Evolutionary conservation across 1,140 invertebrate genomes (phyloP), one percentile per base, ranked within the genome.

Genomic region (Listronotus oregonensis): DNA sequence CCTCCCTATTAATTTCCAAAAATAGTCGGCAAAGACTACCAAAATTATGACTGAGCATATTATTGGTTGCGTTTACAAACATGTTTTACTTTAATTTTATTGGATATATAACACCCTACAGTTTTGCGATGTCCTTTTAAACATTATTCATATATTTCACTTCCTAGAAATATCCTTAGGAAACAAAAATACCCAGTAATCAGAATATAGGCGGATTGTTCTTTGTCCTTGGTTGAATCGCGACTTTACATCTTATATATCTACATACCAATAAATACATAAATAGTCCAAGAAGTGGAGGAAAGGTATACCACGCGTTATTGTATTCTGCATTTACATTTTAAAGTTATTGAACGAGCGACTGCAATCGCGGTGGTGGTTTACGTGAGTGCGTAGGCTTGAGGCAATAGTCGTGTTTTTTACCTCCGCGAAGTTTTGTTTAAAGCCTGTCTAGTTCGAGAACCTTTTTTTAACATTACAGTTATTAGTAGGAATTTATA

Each of bases 391-490:
- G 8, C 15, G 15, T 47, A 18, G 44, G 44, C 14, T 34, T 12
- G 12, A 27, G 12, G 15, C 50, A 52, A 52, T 52, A 52, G 50
- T 52, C 50, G 50, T 21, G 50, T 10, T 14, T 32, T 52, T 34
- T 15, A 14, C 10, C 18, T 11, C 6, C 32, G 32, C 50, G 27
- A 52, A 52, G 32, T 52, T 52, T 34, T 52, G 50, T 4, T 18
- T 18, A 47, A 10, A 47, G 44, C 15, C 15, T 18, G 21, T 27
- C 1, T 27, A 27, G 2, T 27, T 27, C 21, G 21, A 27, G 21
- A 3, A 27, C 1, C 21, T 27, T 27, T n/a, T n/a, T n/a, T n/a
- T n/a, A n/a, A n/a, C n/a, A n/a, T n/a, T n/a, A n/a, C n/a, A n/a
- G n/a, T n/a, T n/a, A n/a, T n/a, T n/a, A n/a, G n/a, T n/a, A n/a